These are phyloP conservation scores for Boloria euphrosyne DNA, from an alignment of 2,888 invertebrate genomes.

Conservation along the genomic window DNA sequence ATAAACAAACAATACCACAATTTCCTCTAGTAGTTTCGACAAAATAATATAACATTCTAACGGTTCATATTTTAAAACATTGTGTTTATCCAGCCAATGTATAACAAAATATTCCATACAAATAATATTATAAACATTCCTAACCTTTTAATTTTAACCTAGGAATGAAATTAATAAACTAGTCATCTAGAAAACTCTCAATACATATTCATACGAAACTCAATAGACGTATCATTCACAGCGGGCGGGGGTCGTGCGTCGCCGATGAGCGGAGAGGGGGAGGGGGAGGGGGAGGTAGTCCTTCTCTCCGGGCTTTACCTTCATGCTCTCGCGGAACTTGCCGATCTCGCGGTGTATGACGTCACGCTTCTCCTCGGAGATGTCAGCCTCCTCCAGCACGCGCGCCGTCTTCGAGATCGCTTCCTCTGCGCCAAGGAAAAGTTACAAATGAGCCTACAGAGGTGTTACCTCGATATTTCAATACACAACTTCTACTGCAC, in stretches of 20 bases:
- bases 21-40: too few species aligned
- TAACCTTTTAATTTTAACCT: not conserved
- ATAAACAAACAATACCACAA: too few species aligned
- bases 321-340: slow-evolving; percentile 98
- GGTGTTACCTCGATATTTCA: not conserved
- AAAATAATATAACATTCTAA: too few species aligned
- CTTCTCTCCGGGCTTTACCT: slow-evolving; percentile 80
- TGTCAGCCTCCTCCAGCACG: slow-evolving; percentile 91
- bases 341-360: slow-evolving; percentile 98
- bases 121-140: too few species aligned
- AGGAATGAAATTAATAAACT: not conserved
- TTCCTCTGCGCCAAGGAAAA: slow-evolving; percentile 78
- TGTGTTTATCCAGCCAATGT: too few species aligned
- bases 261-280: slow-evolving; percentile 27
- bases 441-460: not conserved
- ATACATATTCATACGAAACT: not conserved
- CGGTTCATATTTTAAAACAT: too few species aligned
- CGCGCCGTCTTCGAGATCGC: slow-evolving; percentile 85
- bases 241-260: slow-evolving; percentile 37
- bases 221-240: not conserved
- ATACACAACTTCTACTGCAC: too few species aligned
- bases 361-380: slow-evolving; percentile 98
- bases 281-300: slow-evolving; percentile 26
- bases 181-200: not conserved
- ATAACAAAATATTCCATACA: too few species aligned